Percentiles rank a stretch among this genome's conserved stretches.
Conservation (phyloP, 1,140 invertebrate genomes). For the Aphelenchoides avenae region DNA sequence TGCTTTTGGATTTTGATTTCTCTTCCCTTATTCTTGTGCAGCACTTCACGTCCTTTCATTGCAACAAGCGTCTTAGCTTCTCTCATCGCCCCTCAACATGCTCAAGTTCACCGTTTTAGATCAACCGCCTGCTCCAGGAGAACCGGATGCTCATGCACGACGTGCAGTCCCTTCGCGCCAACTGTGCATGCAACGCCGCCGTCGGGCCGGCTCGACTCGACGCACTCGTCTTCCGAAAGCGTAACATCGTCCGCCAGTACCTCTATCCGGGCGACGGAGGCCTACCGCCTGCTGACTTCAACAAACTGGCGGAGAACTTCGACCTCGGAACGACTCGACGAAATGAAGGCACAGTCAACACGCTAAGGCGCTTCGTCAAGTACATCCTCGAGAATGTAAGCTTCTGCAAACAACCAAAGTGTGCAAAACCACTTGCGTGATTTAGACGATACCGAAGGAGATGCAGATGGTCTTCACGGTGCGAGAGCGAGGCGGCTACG, state of each 20-base stretch:
- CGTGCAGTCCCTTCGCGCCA: constrained; percentile 13
- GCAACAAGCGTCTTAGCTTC: too few species aligned
- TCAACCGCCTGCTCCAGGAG: constrained; percentile 23
- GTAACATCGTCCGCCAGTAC: constrained; percentile 4
- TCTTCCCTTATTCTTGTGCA: too few species aligned
- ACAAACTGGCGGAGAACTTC: constrained; percentile 13
- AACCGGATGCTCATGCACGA: constrained; percentile 17
- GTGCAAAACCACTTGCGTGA: neutral
- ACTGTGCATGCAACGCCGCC: neutral
- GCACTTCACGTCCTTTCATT: too few species aligned
- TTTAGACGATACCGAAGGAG: constrained; percentile 21
- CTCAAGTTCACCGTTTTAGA: constrained; percentile 10
- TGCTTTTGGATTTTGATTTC: too few species aligned
- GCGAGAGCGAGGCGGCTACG: constrained; percentile 20
- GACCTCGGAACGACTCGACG: constrained; percentile 10
- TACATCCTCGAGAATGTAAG: constrained; percentile 22
- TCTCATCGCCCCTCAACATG: neutral
- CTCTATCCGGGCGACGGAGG: constrained; percentile 9
- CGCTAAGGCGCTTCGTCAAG: constrained; percentile 16
- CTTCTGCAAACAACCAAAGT: constrained; percentile 4
- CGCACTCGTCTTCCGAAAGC: constrained; percentile 12
- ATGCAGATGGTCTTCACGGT: constrained; percentile 11
- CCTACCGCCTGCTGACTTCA: constrained; percentile 5
- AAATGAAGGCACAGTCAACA: constrained; percentile 13
- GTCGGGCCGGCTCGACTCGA: constrained; percentile 6